Conservation (phyloP, 2,113 vertebrate genomes). For the Alexandromys fortis region DNA sequence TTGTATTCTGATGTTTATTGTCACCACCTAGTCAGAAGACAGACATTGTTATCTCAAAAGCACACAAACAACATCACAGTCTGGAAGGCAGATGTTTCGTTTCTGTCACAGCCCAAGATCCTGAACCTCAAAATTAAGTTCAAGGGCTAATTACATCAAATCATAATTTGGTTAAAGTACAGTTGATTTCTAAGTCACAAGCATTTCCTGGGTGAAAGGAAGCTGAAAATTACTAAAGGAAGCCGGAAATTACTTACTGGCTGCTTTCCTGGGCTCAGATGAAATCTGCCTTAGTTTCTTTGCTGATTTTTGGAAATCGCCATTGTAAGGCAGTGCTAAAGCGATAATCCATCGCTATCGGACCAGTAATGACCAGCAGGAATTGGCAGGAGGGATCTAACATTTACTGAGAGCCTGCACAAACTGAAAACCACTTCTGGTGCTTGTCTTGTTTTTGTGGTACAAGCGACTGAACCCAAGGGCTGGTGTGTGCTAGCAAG, state of each 20-base stretch:
- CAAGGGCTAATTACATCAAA: slow-evolving; percentile 75
- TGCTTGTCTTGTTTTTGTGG: not conserved
- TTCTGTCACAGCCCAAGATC: slow-evolving; percentile 16
- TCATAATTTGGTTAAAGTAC: slow-evolving; percentile 61
- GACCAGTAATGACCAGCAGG: not conserved
- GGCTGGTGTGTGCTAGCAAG: not conserved
- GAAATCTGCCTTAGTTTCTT: slow-evolving; percentile 53
- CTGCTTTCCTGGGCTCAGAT: slow-evolving; percentile 45
- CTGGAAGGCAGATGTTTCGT: not conserved
- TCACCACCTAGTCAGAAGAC: slow-evolving; percentile 45
- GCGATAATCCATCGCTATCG: not conserved
- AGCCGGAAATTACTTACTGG: slow-evolving; percentile 69
- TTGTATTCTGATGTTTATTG: not conserved
- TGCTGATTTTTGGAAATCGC: slow-evolving; percentile 47
- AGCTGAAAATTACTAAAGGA: slow-evolving; percentile 76
- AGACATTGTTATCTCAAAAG: not conserved
- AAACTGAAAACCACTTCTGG: not conserved
- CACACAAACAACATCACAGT: not conserved
- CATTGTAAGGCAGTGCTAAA: not conserved
- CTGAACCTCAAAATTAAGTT: slow-evolving; percentile 66
- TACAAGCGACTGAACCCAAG: not conserved
- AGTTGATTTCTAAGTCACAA: slow-evolving; percentile 64
- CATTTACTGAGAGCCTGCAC: not conserved
- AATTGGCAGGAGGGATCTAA: not conserved
- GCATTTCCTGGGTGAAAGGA: slow-evolving; percentile 78